These are phyloP conservation scores for Anguilla japonica DNA, from an alignment of 2,113 vertebrate genomes.

Conservation along the genomic window DNA sequence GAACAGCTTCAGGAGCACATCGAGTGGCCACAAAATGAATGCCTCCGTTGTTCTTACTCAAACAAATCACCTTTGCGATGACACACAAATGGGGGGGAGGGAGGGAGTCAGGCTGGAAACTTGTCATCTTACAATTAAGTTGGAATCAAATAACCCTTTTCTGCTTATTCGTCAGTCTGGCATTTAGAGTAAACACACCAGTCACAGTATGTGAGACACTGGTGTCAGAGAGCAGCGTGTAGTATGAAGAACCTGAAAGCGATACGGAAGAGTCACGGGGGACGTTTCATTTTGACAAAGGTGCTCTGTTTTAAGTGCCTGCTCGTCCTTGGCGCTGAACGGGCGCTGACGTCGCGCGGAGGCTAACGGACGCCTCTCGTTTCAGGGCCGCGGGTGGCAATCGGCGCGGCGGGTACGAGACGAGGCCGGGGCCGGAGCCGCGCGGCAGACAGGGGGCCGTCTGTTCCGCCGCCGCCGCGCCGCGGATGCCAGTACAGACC, in stretches of 20 bases:
- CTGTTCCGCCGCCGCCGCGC: background rate
- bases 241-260: background rate
- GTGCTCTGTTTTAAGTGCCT: background rate
- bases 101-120: background rate
- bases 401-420: background rate
- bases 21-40: too few species aligned
- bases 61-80: background rate
- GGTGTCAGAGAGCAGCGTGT: background rate
- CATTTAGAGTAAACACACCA: background rate
- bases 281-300: background rate
- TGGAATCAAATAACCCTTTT: background rate
- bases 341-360: background rate
- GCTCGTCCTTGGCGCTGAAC: background rate
- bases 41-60: background rate
- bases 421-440: background rate
- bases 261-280: background rate
- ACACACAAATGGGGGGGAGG: background rate
- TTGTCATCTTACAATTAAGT: background rate
- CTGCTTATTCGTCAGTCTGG: background rate
- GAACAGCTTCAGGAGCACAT: too few species aligned
- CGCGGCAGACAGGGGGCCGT: background rate
- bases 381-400: background rate
- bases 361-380: background rate
- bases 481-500: constrained; percentile 7
- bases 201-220: background rate